Conservation (phyloP, 2,888 invertebrate genomes). For the Ochropleura plecta region DNA sequence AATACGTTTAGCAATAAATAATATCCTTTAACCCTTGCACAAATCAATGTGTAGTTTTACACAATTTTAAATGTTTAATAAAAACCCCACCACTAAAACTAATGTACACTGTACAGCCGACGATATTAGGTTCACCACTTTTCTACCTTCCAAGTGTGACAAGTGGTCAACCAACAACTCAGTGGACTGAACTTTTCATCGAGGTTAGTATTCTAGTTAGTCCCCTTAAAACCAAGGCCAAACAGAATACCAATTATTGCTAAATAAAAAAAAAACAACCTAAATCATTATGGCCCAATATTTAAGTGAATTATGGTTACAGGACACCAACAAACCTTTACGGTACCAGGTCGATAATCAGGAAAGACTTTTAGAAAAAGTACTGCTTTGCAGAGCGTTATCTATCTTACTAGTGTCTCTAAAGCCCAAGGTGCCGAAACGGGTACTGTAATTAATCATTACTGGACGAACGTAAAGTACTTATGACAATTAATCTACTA, state of each 20-base stretch:
- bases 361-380: background rate
- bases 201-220: slow-evolving; percentile 5
- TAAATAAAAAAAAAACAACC: slow-evolving; percentile 13
- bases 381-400: background rate
- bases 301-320: slow-evolving; percentile 30
- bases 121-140: background rate
- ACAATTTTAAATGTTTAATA: slow-evolving; percentile 5
- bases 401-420: background rate
- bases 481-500: slow-evolving; percentile 60
- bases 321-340: slow-evolving; percentile 43
- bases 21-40: background rate
- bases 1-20: slow-evolving; percentile 5
- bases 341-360: background rate
- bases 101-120: background rate
- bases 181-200: background rate
- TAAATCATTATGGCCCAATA: slow-evolving; percentile 30
- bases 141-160: slow-evolving; percentile 3
- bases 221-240: background rate
- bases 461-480: slow-evolving; percentile 68
- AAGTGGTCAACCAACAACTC: background rate
- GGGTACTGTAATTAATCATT: slow-evolving; percentile 29
- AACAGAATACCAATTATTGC: background rate
- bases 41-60: background rate
- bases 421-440: background rate
- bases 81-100: slow-evolving; percentile 15